A percentile compares a stretch with the other conserved stretches of the same genome.
Evolutionary conservation across 2,888 invertebrate genomes (phyloP).

Genomic region (Phaonia tiefii): DNA sequence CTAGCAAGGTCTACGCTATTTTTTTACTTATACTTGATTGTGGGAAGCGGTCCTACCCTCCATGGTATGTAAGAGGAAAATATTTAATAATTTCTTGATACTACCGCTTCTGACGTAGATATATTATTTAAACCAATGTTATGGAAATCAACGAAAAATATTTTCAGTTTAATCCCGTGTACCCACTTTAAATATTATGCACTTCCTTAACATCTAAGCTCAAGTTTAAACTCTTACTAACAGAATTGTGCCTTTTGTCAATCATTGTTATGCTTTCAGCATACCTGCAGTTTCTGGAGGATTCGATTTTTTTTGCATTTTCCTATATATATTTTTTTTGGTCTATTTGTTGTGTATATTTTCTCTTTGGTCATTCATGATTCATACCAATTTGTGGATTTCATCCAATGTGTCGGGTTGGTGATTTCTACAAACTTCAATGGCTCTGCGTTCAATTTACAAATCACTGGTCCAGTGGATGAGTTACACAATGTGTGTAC

Average conservation of each 20-base stretch:
- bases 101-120: no score
- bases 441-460: not conserved
- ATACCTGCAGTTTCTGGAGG: slow-evolving; percentile 51
- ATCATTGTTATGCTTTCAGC: slow-evolving; percentile 57
- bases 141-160: no score
- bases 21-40: no score
- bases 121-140: no score
- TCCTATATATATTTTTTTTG: slow-evolving; percentile 1
- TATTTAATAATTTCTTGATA: no score
- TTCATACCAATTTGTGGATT: slow-evolving; percentile 63
- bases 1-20: no score
- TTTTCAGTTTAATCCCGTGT: no score
- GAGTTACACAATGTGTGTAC: slow-evolving; percentile 30
- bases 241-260: not conserved
- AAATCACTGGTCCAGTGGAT: not conserved
- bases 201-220: no score
- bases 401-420: slow-evolving; percentile 21
- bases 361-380: slow-evolving; percentile 56
- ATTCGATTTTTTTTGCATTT: not conserved
- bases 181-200: no score
- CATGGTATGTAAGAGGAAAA: no score
- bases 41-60: no score
- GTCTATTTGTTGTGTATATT: not conserved
- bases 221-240: no score
- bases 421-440: not conserved